Base-by-base conservation (phyloP, 2,797 vertebrate genomes). In the Scomberomorus guttatus region DNA sequence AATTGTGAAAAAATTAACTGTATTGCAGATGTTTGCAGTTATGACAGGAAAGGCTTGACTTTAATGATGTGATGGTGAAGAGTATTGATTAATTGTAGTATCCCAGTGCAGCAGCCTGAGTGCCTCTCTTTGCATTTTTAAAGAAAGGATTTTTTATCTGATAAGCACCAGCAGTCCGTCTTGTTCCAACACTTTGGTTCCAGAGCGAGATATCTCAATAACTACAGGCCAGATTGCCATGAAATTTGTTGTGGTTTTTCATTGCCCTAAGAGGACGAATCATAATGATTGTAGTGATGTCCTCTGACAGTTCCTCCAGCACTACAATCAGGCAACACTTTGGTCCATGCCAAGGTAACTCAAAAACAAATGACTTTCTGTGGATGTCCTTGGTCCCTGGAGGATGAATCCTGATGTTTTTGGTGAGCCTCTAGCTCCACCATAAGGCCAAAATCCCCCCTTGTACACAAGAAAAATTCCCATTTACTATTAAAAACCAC, bases 21-120 rank as follows among this genome's bases (percentile, higher is more conserved):
- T 56, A 37, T 22, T 74, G 55, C 59, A 70, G 46, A 63, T 85
- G 74, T 77, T 80, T 70, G 52, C 37, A 25, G 63, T 68, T 75
- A 50, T 42, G 42, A 65, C 10, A 6, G 68, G 25, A 75, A 50
- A 60, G 32, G 42, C 65, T 52, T 48, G 59, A 67, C 52, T 84
- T 67, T 73, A 75, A 73, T 50, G 48, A 37, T 39, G 42, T 24
- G 20, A 24, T n/a, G 37, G 15, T 66, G 42, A n/a, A 65, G 8
- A 34, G 46, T 46, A 69, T 24, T 77, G 70, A 78, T 76, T 48
- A 2, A 70, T 46, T 50, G 34, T 1, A 15, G 29, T 6, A 6
- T 15, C 0, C 1, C 18, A 50, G 48, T 34, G 46, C 14, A 5
- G 24, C 17, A 56, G 46, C 14, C 42, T 17, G 3, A 44, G 32